Evolutionary conservation across 2,888 invertebrate genomes (phyloP), one percentile per base, ranked within the genome.

Genomic region (Lycaena phlaeas): DNA sequence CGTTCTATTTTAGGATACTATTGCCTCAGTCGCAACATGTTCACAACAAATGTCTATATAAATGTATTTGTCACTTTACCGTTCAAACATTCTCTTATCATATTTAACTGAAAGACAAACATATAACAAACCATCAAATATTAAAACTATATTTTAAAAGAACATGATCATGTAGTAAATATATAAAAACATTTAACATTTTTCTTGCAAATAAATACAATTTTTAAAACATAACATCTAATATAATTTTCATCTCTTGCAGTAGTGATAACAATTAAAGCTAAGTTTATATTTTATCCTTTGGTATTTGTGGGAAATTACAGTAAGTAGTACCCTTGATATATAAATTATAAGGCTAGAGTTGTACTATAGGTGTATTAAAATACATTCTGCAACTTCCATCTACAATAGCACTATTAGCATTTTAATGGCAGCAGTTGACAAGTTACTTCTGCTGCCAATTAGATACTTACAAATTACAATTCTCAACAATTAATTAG

Each of bases 311-410:
- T 10, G 2, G 4, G 7, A 15, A 17, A 6, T 11, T 14, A 11
- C 6, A 9, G n/a, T 12, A 11, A 34, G 22, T 34, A 34, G 9
- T 12, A 22, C 5, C 34, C 7, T 18, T 18, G 17, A 11, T 18
- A n/a, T 34, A 12, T 1, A 5, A 22, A 34, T 9, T 9, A 2
- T 72, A 79, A 79, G 77, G 79, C 79, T 76, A 72, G 54, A 59
- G 61, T 81, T 81, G 81, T 81, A 81, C 77, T 76, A 71, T 72
- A 72, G 72, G 73, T 51, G 56, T 22, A 22, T 22, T 2, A 22
- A 2, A 22, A 2, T 7, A 7, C 9, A 22, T 3, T 5, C 22
- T 9, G 2, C 6, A 5, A 2, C 5, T 22, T 7, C 9, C 7
- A 9, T 9, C 5, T 7, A 9, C 5, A 22, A 22, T 4, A 22